Conservation (phyloP, 2,797 vertebrate species). For the Thripadectes ignobilis region DNA sequence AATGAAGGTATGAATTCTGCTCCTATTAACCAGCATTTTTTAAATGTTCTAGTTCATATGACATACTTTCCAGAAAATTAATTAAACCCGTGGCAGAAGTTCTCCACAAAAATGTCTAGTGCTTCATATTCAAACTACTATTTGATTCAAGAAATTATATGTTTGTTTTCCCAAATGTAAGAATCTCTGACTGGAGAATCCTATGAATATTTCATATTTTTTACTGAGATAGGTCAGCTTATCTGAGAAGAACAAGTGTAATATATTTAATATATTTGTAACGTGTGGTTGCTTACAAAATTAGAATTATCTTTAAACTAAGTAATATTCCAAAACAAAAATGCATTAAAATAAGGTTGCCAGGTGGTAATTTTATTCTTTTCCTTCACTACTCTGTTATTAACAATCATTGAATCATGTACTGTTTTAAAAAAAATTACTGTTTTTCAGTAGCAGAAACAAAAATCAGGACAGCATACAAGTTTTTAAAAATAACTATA, state of each 20-base stretch:
- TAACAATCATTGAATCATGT: neutral
- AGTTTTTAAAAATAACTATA: neutral
- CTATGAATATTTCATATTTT: neutral
- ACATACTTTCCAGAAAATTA: neutral
- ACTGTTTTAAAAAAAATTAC: neutral
- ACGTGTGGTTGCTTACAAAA: neutral
- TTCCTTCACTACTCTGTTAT: neutral
- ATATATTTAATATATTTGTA: neutral
- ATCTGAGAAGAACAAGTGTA: neutral
- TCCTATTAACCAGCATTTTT: neutral
- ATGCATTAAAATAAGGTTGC: neutral
- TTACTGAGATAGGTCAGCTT: neutral
- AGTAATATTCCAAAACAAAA: neutral
- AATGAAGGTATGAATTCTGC: neutral
- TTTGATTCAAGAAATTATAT: neutral
- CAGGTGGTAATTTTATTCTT: neutral
- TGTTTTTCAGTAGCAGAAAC: neutral
- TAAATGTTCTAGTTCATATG: neutral
- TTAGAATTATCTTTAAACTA: neutral
- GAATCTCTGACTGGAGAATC: neutral
- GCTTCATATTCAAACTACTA: neutral
- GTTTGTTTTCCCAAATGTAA: neutral
- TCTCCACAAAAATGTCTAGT: neutral
- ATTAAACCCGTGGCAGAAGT: neutral
- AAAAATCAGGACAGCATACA: neutral